These are phyloP conservation scores for Phataginus tricuspis DNA, from an alignment of 2,797 vertebrate genomes.

Conservation along the genomic window DNA sequence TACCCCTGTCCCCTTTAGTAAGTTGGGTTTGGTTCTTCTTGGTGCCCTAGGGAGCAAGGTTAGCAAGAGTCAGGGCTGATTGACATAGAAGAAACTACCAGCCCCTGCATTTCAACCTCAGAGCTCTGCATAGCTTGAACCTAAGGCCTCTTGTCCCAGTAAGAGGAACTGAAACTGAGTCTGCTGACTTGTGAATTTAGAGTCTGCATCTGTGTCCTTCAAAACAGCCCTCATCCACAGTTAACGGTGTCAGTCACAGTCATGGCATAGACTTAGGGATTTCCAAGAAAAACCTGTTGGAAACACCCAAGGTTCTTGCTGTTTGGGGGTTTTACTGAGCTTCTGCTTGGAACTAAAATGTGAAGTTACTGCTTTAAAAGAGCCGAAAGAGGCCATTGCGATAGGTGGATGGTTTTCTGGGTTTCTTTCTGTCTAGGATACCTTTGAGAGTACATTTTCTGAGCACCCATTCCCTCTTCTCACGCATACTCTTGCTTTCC, in stretches of 20 bases:
- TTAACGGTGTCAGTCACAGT: neutral
- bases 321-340: neutral
- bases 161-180: constrained; percentile 70
- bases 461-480: neutral
- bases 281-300: constrained; percentile 44
- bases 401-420: neutral
- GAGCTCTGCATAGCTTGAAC: neutral
- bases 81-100: neutral
- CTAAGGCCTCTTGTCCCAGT: neutral
- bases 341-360: neutral
- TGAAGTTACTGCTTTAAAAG: neutral
- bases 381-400: neutral
- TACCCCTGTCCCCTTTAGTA: neutral
- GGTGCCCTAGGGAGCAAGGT: neutral
- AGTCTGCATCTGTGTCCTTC: neutral
- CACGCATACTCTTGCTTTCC: neutral
- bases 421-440: neutral
- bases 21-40: neutral
- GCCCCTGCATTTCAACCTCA: neutral
- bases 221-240: neutral
- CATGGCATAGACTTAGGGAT: neutral
- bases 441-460: neutral
- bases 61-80: neutral
- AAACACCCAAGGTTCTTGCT: constrained; percentile 40
- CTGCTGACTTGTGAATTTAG: neutral